Evolutionary conservation across 1,140 invertebrate species (phyloP), one percentile per base, ranked within the genome.

Genomic region (Drosophila rhopaloa): DNA sequence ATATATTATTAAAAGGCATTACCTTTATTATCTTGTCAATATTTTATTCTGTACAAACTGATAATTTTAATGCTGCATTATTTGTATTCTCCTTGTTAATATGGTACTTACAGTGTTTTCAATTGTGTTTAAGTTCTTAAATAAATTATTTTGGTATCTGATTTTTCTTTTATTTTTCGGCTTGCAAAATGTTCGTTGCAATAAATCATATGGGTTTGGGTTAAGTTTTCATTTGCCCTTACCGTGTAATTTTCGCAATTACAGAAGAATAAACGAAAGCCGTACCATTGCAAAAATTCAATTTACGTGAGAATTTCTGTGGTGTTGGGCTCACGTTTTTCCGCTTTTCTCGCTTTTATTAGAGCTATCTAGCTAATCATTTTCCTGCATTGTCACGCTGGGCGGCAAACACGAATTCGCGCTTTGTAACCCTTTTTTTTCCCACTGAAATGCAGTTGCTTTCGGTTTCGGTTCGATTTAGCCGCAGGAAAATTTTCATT

Each of bases 341-440:
- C 37, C 63, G 37, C 13, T 67, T 68, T 70, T 37, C 40, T 9
- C n/a, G 7, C 37, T 27, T 37, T 50, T 53, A 53, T 73, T 73
- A 40, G 50, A 51, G 47, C 40, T 79, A 41, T 60, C 61, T 47
- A 53, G 59, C 79, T 83, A 82, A 83, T 82, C 62, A 75, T 79
- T 58, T 41, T 37, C 13, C 59, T 70, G 75, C 70, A 78, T 65
- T 79, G 80, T 75, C 62, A 70, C 55, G 70, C 56, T 61, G 46
- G 66, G 44, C 74, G 51, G 60, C 73, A 82, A 74, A 72, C 60
- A 62, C 47, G 59, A 81, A 66, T 70, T 74, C 40, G 46, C 55
- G 67, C 55, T 72, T 58, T 72, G 38, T 14, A 9, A 27, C 10
- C 47, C 11, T 19, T 10, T 38, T 8, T 8, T 13, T 19, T 10